Conservation (phyloP, 2,888 invertebrate species). For the Platerodrilus igneus region DNA sequence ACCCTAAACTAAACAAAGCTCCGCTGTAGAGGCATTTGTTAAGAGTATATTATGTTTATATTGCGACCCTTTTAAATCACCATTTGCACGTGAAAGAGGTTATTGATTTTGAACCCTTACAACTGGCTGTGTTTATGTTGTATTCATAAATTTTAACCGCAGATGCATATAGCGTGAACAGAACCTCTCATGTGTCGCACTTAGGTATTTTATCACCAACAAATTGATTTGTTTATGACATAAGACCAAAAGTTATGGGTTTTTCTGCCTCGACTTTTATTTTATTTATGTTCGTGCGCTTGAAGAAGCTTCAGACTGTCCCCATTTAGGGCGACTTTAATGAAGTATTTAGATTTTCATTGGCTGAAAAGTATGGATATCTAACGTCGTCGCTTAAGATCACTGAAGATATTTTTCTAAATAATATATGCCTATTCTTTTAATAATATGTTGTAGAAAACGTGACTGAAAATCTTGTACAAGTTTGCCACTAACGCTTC, state of each 20-base stretch:
- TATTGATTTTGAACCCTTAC: slow-evolving; percentile 17
- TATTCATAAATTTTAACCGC: slow-evolving; percentile 19
- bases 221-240: slow-evolving; percentile 21
- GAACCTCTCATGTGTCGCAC: slow-evolving; percentile 16
- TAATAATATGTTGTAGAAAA: too few relatives aligned
- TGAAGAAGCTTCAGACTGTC: slow-evolving; percentile 14
- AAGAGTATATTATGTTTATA: too few relatives aligned
- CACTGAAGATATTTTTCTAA: too few relatives aligned
- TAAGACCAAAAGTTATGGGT: slow-evolving; percentile 14
- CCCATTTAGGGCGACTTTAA: too few relatives aligned
- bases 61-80: slow-evolving; percentile 11
- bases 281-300: slow-evolving; percentile 12
- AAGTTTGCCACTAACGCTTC: too few relatives aligned
- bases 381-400: too few relatives aligned
- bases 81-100: slow-evolving; percentile 11
- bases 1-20: too few relatives aligned
- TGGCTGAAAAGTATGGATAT: too few relatives aligned
- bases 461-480: too few relatives aligned
- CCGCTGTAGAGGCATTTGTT: too few relatives aligned
- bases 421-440: too few relatives aligned
- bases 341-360: too few relatives aligned
- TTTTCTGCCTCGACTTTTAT: slow-evolving; percentile 10
- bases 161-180: slow-evolving; percentile 15
- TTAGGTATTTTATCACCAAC: slow-evolving; percentile 19
- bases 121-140: slow-evolving; percentile 19